These are phyloP conservation scores for Oxyruncus cristatus DNA, from an alignment of 2,113 vertebrate genomes.

Conservation along the genomic window DNA sequence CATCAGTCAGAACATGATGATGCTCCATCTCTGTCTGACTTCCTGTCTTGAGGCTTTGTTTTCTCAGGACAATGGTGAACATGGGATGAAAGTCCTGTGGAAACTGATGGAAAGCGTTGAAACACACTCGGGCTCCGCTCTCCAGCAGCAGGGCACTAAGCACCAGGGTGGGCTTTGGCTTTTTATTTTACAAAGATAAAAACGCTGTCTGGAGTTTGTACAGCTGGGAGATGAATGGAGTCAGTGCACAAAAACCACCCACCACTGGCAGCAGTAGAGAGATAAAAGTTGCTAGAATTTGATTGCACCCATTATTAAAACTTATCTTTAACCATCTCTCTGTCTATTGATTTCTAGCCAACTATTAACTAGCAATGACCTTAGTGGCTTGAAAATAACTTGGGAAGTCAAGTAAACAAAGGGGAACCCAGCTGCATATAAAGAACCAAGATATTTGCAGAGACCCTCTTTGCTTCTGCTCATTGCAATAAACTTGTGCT, in stretches of 20 bases:
- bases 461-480: constrained; percentile 28
- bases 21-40: neutral
- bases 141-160: neutral
- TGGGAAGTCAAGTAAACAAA: constrained; percentile 54
- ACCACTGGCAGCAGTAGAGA: constrained; percentile 18
- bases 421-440: constrained; percentile 54
- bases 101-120: neutral
- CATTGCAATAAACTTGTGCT: constrained; percentile 1
- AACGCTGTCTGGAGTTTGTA: constrained; percentile 27
- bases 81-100: neutral
- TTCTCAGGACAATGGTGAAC: neutral
- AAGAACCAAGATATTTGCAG: constrained; percentile 54
- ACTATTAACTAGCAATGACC: constrained; percentile 78
- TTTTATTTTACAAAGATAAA: constrained; percentile 41
- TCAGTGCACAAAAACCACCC: neutral
- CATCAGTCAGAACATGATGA: neutral
- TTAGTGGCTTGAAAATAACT: constrained; percentile 67
- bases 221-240: constrained; percentile 25
- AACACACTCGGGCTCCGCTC: neutral
- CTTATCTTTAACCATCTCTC: constrained; percentile 72
- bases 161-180: neutral
- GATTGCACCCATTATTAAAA: constrained; percentile 61
- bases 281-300: constrained; percentile 51
- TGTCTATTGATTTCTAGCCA: constrained; percentile 77
- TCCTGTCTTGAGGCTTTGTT: neutral